Percentiles rank a stretch among this genome's conserved stretches.
These are phyloP conservation scores for Camponotus fellah DNA, from an alignment of 2,888 invertebrate species.

Conservation along the genomic window DNA sequence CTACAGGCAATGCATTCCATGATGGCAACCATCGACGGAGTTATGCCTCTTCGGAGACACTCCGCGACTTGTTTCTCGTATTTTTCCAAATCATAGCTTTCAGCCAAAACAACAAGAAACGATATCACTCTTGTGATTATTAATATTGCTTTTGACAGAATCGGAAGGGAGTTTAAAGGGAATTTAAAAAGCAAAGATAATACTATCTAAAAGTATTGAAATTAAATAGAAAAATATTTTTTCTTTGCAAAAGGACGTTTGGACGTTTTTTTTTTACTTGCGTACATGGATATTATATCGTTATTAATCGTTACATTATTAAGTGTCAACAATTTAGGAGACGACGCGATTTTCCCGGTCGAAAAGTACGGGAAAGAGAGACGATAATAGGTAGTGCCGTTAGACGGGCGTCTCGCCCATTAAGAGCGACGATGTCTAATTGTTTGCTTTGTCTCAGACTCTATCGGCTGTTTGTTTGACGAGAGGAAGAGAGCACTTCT, in stretches of 20 bases:
- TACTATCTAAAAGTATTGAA: neutral
- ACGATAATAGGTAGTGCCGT: slow-evolving; percentile 34
- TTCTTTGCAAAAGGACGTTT: neutral
- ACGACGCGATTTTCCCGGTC: neutral
- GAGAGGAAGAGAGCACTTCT: slow-evolving; percentile 56
- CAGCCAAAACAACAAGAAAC: neutral
- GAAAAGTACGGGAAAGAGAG: slow-evolving; percentile 32
- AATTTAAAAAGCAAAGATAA: neutral
- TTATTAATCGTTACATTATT: slow-evolving; percentile 4
- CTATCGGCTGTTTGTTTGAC: slow-evolving; percentile 65
- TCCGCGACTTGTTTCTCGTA: neutral
- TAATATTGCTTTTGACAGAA: neutral
- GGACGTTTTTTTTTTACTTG: no score
- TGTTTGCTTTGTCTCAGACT: slow-evolving; percentile 75
- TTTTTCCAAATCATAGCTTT: slow-evolving; percentile 22
- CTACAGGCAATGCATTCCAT: slow-evolving; percentile 37
- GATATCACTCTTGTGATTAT: neutral
- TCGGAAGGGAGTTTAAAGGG: neutral
- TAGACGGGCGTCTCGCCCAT: slow-evolving; percentile 39
- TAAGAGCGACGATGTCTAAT: slow-evolving; percentile 75
- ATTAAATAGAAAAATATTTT: neutral
- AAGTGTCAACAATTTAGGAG: slow-evolving; percentile 20
- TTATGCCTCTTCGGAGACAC: slow-evolving; percentile 45
- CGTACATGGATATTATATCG: neutral
- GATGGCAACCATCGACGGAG: slow-evolving; percentile 26